A percentile compares a stretch with the other conserved stretches of the same genome.
Conservation (phyloP, 2,888 invertebrate species). For the Mimumesa dahlbomi region DNA sequence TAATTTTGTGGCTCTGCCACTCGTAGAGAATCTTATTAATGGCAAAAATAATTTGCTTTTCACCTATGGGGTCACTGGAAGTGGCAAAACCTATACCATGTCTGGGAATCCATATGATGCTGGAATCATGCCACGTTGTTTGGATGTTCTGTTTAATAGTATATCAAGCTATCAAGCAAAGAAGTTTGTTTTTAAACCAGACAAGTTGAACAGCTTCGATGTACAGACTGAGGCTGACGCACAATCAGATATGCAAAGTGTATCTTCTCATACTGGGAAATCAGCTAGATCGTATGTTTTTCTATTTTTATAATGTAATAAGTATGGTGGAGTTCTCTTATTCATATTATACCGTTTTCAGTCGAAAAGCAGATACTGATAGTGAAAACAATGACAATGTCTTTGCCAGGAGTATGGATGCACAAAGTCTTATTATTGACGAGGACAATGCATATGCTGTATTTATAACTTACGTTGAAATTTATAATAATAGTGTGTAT, state of each 20-base stretch:
- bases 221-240: constrained; percentile 94
- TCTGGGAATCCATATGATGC: constrained; percentile 87
- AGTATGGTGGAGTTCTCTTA: neutral
- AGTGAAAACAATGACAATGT: constrained; percentile 56
- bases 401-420: constrained; percentile 54
- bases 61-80: constrained; percentile 98
- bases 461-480: constrained; percentile 96
- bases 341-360: neutral
- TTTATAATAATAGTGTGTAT: constrained; percentile 98
- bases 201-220: constrained; percentile 96
- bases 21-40: constrained; percentile 93
- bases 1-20: constrained; percentile 90
- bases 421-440: constrained; percentile 81
- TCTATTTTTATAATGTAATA: neutral
- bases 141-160: constrained; percentile 96
- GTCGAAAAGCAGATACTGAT: constrained; percentile 78
- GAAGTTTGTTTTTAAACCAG: constrained; percentile 95
- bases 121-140: constrained; percentile 92
- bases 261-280: constrained; percentile 74
- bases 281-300: constrained; percentile 74
- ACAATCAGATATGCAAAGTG: constrained; percentile 86
- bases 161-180: constrained; percentile 91
- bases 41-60: constrained; percentile 96
- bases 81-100: constrained; percentile 99
- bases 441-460: constrained; percentile 93